phyloP scores from a whole-genome alignment of 1,140 invertebrate species.

The Saccostrea cuccullata region DNA sequence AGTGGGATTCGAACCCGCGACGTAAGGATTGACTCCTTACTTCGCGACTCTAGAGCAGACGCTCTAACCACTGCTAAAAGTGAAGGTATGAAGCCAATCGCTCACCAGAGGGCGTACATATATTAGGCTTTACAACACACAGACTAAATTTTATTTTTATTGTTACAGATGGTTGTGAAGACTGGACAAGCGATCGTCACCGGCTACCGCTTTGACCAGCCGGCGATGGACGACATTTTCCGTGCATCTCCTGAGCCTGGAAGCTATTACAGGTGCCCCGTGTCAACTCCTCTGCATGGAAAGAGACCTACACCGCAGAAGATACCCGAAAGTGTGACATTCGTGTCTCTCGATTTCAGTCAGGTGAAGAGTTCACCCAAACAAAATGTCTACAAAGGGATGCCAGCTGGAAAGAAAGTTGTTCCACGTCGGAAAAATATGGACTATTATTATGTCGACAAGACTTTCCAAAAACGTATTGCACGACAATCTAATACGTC shows the following conservation, averaged over 20 bases:
- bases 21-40: too few relatives aligned
- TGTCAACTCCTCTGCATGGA: conserved; percentile 51
- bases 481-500: conserved; percentile 44
- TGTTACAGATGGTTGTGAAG: conserved; percentile 58
- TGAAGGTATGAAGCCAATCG: too few relatives aligned
- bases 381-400: conserved; percentile 34
- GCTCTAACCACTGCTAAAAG: too few relatives aligned
- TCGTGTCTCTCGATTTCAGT: conserved; percentile 56
- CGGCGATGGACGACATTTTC: conserved; percentile 40
- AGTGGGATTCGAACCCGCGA: too few relatives aligned
- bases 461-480: conserved; percentile 52
- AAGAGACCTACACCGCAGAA: conserved; percentile 44
- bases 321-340: conserved; percentile 56
- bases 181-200: conserved; percentile 34
- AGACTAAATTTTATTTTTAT: neutral
- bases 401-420: conserved; percentile 39
- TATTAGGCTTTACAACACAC: too few relatives aligned
- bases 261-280: conserved; percentile 50
- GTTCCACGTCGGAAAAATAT: conserved; percentile 50
- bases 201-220: neutral
- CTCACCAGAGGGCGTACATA: too few relatives aligned
- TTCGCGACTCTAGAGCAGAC: too few relatives aligned
- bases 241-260: conserved; percentile 53
- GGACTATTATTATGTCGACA: conserved; percentile 58
- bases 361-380: conserved; percentile 51